Percentiles rank a stretch among this genome's conserved stretches.
phyloP scores from a whole-genome alignment of 2,888 invertebrate genomes.

The Tetragonisca angustula region DNA sequence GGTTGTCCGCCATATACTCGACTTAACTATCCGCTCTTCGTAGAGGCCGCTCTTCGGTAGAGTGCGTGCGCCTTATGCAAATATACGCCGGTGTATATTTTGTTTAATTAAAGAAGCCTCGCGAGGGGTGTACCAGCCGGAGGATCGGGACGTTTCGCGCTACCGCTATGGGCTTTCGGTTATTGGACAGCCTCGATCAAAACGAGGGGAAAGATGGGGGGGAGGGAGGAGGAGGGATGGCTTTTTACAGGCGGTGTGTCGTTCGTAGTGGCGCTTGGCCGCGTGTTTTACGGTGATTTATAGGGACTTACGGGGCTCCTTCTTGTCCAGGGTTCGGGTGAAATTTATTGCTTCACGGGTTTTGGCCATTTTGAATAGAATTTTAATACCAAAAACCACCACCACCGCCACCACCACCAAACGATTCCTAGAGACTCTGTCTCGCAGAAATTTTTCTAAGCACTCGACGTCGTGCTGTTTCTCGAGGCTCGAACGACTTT shows the following conservation, averaged over 20 bases:
- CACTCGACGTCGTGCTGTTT: too few relatives aligned
- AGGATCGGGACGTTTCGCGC: background rate
- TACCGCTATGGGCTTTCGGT: constrained; percentile 28
- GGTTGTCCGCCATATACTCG: constrained; percentile 80
- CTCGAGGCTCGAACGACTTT: too few relatives aligned
- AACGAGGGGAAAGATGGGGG: too few relatives aligned
- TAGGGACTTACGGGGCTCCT: background rate
- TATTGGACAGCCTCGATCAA: background rate
- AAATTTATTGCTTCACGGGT: background rate
- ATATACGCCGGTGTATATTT: constrained; percentile 58
- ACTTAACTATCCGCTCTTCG: constrained; percentile 77
- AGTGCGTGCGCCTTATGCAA: constrained; percentile 65
- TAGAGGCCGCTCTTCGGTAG: constrained; percentile 45
- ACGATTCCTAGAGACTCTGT: too few relatives aligned
- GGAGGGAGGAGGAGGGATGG: too few relatives aligned
- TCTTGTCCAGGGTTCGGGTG: background rate
- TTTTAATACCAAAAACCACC: background rate
- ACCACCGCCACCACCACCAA: too few relatives aligned
- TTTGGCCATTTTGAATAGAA: background rate
- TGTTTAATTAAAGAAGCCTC: constrained; percentile 63
- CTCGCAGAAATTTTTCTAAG: too few relatives aligned
- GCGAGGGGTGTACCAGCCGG: background rate
- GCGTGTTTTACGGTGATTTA: background rate
- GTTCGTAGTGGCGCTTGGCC: background rate
- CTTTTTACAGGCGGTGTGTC: background rate